Evolutionary conservation across 2,113 vertebrate species (phyloP).

Genomic region (Hemiprocne comata): DNA sequence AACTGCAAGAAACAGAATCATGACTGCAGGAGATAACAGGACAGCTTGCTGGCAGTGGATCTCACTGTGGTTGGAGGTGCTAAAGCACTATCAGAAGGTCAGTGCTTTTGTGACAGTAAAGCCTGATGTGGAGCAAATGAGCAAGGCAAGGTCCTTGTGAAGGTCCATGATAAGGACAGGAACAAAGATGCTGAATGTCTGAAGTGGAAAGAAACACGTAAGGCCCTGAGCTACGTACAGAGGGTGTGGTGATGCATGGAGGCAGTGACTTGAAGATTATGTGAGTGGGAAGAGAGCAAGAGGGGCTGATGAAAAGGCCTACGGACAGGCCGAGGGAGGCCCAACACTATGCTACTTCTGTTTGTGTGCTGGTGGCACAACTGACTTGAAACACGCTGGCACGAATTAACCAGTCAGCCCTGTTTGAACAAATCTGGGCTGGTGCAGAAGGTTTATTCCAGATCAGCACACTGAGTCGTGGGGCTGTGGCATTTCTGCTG

Average conservation of each 20-base stretch:
- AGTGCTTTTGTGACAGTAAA: accelerated
- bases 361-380: not conserved
- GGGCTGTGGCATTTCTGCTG: not conserved
- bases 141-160: not conserved
- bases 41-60: not conserved
- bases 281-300: not conserved
- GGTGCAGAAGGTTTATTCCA: not conserved
- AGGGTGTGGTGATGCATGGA: not conserved
- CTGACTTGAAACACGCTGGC: not conserved
- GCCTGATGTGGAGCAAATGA: not conserved
- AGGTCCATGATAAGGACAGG: not conserved
- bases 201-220: not conserved
- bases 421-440: not conserved
- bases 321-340: not conserved
- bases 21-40: not conserved
- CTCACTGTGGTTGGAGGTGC: not conserved
- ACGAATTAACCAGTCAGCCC: not conserved
- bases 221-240: not conserved
- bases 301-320: not conserved
- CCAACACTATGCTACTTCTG: not conserved
- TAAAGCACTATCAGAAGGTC: not conserved
- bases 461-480: not conserved
- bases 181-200: not conserved
- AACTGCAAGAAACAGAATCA: too few relatives aligned
- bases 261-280: not conserved